Evolutionary conservation across 2,113 vertebrate species (phyloP).

Genomic region (Equus przewalskii): DNA sequence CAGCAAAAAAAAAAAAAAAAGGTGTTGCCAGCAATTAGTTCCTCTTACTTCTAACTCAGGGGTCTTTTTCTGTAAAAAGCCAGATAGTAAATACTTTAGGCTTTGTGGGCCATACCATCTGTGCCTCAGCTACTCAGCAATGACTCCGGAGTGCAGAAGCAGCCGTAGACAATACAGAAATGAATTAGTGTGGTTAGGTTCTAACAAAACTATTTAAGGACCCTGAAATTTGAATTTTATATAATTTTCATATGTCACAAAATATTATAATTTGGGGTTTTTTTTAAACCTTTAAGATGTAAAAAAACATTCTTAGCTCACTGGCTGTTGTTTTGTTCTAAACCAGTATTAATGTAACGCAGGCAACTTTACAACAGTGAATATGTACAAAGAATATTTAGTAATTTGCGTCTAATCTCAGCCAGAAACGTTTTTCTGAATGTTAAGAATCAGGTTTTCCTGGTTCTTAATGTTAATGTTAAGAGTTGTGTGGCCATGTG

Average conservation of each 20-base stretch:
- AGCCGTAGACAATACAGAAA: neutral
- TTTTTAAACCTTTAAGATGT: neutral
- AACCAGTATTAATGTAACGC: neutral
- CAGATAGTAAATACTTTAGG: neutral
- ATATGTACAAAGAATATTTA: neutral
- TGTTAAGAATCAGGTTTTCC: neutral
- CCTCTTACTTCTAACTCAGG: neutral
- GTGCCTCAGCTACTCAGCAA: neutral
- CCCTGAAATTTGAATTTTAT: neutral
- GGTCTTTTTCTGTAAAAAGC: neutral
- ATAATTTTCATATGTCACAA: neutral
- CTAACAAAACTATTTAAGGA: conserved; percentile 26
- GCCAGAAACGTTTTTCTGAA: neutral
- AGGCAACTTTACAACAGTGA: neutral
- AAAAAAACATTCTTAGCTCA: neutral
- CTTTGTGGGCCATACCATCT: neutral
- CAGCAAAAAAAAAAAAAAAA: neutral
- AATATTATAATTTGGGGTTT: neutral
- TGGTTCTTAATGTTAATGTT: neutral
- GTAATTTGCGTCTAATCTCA: neutral
- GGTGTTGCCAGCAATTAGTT: neutral
- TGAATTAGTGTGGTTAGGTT: neutral
- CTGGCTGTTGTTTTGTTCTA: neutral
- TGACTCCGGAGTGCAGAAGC: neutral
- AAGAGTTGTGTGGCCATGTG: neutral